A percentile compares a stretch with the other conserved stretches of the same genome.
phyloP scores from a whole-genome alignment of 2,888 invertebrate genomes.

The Liopterus haemorrhoidalis region DNA sequence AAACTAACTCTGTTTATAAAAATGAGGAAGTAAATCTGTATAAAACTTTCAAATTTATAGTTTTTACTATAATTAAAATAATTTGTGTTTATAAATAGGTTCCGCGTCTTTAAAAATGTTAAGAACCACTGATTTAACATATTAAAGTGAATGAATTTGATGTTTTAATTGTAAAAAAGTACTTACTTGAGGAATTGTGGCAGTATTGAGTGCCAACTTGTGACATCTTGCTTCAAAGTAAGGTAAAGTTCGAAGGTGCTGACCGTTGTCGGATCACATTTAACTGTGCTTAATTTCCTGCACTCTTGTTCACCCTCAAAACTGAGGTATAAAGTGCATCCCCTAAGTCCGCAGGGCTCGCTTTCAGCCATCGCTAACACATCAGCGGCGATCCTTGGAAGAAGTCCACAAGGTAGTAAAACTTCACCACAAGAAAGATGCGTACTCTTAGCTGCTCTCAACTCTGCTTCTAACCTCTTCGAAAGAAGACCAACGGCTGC shows the following conservation, averaged over 20 bases:
- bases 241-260: slow-evolving; percentile 88
- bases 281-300: slow-evolving; percentile 72
- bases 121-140: no score
- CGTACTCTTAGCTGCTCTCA: slow-evolving; percentile 73
- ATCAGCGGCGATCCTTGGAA: slow-evolving; percentile 71
- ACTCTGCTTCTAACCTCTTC: slow-evolving; percentile 68
- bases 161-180: slow-evolving; percentile 12
- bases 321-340: slow-evolving; percentile 79
- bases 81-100: not conserved
- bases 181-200: slow-evolving; percentile 88
- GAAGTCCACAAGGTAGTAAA: slow-evolving; percentile 74
- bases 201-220: slow-evolving; percentile 80
- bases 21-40: no score
- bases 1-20: no score
- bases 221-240: slow-evolving; percentile 78
- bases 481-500: slow-evolving; percentile 64
- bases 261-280: slow-evolving; percentile 79
- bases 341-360: slow-evolving; percentile 84
- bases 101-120: not conserved
- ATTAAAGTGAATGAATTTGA: not conserved
- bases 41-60: no score
- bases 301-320: slow-evolving; percentile 67
- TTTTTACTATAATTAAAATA: not conserved
- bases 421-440: slow-evolving; percentile 80
- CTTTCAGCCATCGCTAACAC: slow-evolving; percentile 77